Evolutionary conservation across 2,797 vertebrate genomes (phyloP).

Genomic region (Halcyon badia): DNA sequence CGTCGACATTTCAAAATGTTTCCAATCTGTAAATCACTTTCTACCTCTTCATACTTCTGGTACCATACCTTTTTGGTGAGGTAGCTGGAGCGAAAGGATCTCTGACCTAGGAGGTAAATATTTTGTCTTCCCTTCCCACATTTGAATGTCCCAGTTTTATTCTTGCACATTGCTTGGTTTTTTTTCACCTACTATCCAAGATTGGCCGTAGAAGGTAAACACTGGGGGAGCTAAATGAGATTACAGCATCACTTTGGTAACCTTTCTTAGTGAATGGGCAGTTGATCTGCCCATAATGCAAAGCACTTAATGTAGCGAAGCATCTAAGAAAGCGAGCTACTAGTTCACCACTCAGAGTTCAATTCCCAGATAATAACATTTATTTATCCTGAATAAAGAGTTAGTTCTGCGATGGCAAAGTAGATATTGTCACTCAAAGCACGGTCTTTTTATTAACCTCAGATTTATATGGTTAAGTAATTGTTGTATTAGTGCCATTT

Average conservation of each 20-base stretch:
- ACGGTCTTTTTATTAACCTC: constrained; percentile 55
- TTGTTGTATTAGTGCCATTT: constrained; percentile 56
- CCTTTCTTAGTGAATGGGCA: constrained; percentile 43
- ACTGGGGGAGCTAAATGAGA: constrained; percentile 38
- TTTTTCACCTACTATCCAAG: background rate
- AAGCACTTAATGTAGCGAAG: constrained; percentile 63
- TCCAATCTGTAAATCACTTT: background rate
- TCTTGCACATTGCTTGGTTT: background rate
- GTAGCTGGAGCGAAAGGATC: background rate
- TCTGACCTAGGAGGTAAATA: background rate
- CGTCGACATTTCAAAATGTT: background rate
- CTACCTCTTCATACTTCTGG: background rate
- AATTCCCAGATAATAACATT: constrained; percentile 59
- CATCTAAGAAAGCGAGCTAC: constrained; percentile 24
- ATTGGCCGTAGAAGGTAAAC: background rate
- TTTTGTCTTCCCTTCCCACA: background rate
- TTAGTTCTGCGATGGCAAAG: background rate
- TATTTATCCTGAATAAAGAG: constrained; percentile 60
- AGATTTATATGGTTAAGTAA: constrained; percentile 58
- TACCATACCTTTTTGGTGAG: background rate
- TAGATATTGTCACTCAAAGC: constrained; percentile 57
- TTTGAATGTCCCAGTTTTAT: background rate
- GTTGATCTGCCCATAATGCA: constrained; percentile 61
- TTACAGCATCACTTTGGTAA: constrained; percentile 57
- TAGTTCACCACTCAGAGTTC: constrained; percentile 51